phyloP scores from a whole-genome alignment of 2,888 invertebrate genomes.

The Octodonta nipae region DNA sequence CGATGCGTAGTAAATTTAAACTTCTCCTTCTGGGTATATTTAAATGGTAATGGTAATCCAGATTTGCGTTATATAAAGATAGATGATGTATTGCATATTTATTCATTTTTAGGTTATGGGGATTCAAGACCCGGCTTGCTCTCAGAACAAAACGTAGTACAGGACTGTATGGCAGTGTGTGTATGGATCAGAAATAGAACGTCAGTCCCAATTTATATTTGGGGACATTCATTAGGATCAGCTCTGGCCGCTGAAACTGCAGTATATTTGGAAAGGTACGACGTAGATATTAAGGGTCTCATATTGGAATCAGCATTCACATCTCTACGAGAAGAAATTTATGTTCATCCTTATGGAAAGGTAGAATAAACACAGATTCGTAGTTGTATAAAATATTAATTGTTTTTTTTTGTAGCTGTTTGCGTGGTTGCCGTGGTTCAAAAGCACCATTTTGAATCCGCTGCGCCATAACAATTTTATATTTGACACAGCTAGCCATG shows the following conservation, averaged over 20 bases:
- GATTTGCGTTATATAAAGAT: too few species aligned
- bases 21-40: too few species aligned
- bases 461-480: slow-evolving; percentile 56
- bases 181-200: slow-evolving; percentile 21
- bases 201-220: slow-evolving; percentile 23
- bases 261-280: slow-evolving; percentile 1
- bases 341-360: neutral
- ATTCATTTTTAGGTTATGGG: slow-evolving; percentile 5
- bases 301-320: neutral
- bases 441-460: slow-evolving; percentile 62
- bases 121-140: slow-evolving; percentile 23
- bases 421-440: slow-evolving; percentile 72
- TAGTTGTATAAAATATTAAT: neutral
- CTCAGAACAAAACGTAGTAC: slow-evolving; percentile 24
- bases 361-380: neutral
- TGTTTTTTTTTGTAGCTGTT: neutral
- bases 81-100: too few species aligned
- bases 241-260: slow-evolving; percentile 22
- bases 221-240: slow-evolving; percentile 29
- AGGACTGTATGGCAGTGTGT: slow-evolving; percentile 25
- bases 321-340: neutral
- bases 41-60: too few species aligned
- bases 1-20: too few species aligned
- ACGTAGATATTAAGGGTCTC: neutral
- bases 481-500: slow-evolving; percentile 66